Conservation (phyloP, 2,888 invertebrate genomes). For the Hoplodrina blanda region DNA sequence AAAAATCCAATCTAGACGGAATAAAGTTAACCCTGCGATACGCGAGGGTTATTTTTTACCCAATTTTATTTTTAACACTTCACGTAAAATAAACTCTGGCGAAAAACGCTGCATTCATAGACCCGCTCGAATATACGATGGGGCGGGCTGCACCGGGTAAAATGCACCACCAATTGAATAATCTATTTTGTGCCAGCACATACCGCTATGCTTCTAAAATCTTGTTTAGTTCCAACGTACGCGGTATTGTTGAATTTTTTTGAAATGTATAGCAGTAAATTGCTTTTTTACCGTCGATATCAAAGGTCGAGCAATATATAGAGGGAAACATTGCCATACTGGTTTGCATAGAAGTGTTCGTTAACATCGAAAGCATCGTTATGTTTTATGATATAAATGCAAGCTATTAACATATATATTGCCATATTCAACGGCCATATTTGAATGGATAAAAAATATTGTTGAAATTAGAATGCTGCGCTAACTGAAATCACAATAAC, state of each 20-base stretch:
- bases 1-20: conserved; percentile 58
- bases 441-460: conserved; percentile 13
- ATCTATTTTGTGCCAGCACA: conserved; percentile 74
- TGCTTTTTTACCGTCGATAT: conserved; percentile 24
- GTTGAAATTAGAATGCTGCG: background rate
- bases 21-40: conserved; percentile 59
- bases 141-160: conserved; percentile 64
- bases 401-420: background rate
- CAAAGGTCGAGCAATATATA: conserved; percentile 23
- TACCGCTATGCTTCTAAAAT: conserved; percentile 32
- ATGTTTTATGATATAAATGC: conserved; percentile 22
- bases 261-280: conserved; percentile 12
- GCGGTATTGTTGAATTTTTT: conserved; percentile 21
- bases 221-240: conserved; percentile 27
- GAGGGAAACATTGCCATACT: background rate
- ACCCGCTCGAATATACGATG: conserved; percentile 67
- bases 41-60: conserved; percentile 56
- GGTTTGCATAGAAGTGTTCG: conserved; percentile 27
- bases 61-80: conserved; percentile 71
- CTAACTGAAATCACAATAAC: background rate
- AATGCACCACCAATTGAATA: conserved; percentile 82
- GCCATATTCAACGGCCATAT: conserved; percentile 1
- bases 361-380: conserved; percentile 23
- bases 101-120: conserved; percentile 69
- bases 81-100: conserved; percentile 64